phyloP scores from a whole-genome alignment of 1,140 invertebrate genomes.

The Drosophila erecta region DNA sequence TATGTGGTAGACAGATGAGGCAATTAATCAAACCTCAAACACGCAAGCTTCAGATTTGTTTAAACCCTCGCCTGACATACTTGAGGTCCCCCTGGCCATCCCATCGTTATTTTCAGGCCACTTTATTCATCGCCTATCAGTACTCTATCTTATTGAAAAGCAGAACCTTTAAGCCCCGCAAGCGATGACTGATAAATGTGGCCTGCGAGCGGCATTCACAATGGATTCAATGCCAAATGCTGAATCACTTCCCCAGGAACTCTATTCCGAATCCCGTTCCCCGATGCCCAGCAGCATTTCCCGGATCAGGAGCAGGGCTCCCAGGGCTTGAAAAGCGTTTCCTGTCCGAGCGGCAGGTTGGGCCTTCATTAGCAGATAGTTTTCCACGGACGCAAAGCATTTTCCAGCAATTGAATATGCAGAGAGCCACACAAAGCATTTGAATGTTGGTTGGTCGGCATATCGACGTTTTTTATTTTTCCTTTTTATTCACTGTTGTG shows the following conservation, averaged over 20 bases:
- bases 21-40: slow-evolving; percentile 22
- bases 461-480: slow-evolving; percentile 23
- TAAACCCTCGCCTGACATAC: slow-evolving; percentile 1
- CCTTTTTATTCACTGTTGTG: slow-evolving; percentile 17
- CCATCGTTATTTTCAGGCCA: slow-evolving; percentile 11
- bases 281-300: slow-evolving; percentile 27
- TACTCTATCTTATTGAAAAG: slow-evolving; percentile 53
- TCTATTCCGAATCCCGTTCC: neutral
- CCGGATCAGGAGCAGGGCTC: slow-evolving; percentile 30
- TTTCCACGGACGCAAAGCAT: slow-evolving; percentile 59
- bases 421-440: slow-evolving; percentile 63
- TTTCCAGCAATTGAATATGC: slow-evolving; percentile 77
- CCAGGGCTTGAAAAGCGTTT: slow-evolving; percentile 18
- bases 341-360: slow-evolving; percentile 28
- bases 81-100: neutral
- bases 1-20: neutral
- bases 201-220: slow-evolving; percentile 35
- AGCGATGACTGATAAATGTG: slow-evolving; percentile 65
- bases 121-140: slow-evolving; percentile 37
- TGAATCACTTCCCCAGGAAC: slow-evolving; percentile 54
- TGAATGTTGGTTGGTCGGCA: slow-evolving; percentile 45
- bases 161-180: slow-evolving; percentile 29
- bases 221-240: slow-evolving; percentile 66
- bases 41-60: slow-evolving; percentile 7
- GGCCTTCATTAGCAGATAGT: slow-evolving; percentile 70